phyloP scores from a whole-genome alignment of 2,888 invertebrate genomes.

The Dicycla oo region DNA sequence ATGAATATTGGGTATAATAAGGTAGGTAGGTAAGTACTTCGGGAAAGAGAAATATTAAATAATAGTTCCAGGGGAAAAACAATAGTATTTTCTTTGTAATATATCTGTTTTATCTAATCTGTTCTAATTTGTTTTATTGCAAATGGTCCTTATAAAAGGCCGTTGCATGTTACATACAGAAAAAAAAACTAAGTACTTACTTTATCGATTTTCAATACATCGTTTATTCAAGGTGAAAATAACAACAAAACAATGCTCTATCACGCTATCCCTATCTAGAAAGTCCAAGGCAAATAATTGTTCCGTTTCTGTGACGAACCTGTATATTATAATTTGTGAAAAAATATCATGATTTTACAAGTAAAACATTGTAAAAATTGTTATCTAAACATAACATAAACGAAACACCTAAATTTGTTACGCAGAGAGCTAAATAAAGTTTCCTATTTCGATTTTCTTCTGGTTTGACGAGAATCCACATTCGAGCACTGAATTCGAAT shows the following conservation, averaged over 20 bases:
- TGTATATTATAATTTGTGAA: not conserved
- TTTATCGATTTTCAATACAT: slow-evolving; percentile 37
- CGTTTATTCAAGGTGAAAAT: slow-evolving; percentile 47
- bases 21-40: too few relatives aligned
- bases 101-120: too few relatives aligned
- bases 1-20: not conserved
- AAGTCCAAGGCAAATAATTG: slow-evolving; percentile 11
- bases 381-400: slow-evolving; percentile 5
- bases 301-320: not conserved
- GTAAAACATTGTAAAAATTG: not conserved
- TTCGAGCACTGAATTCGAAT: slow-evolving; percentile 92
- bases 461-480: slow-evolving; percentile 76
- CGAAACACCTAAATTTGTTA: slow-evolving; percentile 1
- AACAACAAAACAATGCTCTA: slow-evolving; percentile 23
- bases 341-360: not conserved
- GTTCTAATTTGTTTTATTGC: not conserved
- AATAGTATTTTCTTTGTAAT: not conserved
- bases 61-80: not conserved
- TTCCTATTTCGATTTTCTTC: slow-evolving; percentile 4
- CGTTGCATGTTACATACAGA: slow-evolving; percentile 2
- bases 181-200: slow-evolving; percentile 36
- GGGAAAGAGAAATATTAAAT: not conserved
- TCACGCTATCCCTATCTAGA: slow-evolving; percentile 31
- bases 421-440: not conserved
- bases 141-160: too few relatives aligned